Percentiles rank a stretch among this genome's conserved stretches.
These are phyloP conservation scores for Spisula subtruncata DNA, from an alignment of 2,888 invertebrate species.

Conservation along the genomic window DNA sequence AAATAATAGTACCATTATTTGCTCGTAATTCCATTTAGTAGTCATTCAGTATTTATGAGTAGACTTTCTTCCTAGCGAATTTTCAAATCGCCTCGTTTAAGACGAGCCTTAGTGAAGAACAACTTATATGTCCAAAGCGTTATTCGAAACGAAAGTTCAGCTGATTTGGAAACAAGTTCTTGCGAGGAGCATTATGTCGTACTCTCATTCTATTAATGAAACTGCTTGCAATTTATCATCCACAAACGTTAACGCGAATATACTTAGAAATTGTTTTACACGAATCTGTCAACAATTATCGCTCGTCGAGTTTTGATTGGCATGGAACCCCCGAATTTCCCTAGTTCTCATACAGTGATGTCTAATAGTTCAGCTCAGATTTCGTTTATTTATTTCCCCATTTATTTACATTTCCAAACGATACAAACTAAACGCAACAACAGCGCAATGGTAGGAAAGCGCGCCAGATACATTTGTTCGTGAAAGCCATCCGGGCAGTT, in stretches of 20 bases:
- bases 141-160: background rate
- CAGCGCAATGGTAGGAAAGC: constrained; percentile 27
- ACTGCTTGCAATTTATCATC: background rate
- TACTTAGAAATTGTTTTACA: constrained; percentile 23
- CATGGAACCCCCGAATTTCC: constrained; percentile 64
- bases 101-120: background rate
- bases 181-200: too few relatives aligned
- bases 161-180: too few relatives aligned
- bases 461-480: constrained; percentile 38
- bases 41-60: too few relatives aligned
- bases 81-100: background rate
- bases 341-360: constrained; percentile 48
- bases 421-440: constrained; percentile 47
- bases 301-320: constrained; percentile 59
- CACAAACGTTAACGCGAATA: background rate
- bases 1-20: too few relatives aligned
- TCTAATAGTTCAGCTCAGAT: constrained; percentile 49
- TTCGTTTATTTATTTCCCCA: constrained; percentile 53
- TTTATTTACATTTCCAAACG: constrained; percentile 52
- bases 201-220: background rate
- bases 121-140: background rate
- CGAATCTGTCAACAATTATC: constrained; percentile 53
- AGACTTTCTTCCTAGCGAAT: background rate
- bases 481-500: constrained; percentile 50
- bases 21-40: too few relatives aligned